Percentiles rank a stretch among this genome's conserved stretches.
Conservation (phyloP, 2,797 vertebrate species). For the Anableps anableps region DNA sequence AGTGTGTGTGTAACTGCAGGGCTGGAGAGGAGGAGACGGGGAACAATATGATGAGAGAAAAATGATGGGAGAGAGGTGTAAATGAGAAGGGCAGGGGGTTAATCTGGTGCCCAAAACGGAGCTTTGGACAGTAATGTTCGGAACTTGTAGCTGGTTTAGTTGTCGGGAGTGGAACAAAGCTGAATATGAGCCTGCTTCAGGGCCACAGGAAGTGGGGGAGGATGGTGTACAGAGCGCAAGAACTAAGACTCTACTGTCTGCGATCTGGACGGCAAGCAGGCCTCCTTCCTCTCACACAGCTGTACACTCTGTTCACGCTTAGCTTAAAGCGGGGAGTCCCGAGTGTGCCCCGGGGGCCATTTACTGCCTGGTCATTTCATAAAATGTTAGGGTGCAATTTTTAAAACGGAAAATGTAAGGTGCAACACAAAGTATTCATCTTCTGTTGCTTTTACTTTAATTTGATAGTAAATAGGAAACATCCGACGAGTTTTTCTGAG, state of each 20-base stretch:
- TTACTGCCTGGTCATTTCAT: background rate
- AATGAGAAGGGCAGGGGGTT: background rate
- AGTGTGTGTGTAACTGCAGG: constrained; percentile 19
- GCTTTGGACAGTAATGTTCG: background rate
- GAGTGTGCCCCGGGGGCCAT: background rate
- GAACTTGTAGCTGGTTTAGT: constrained; percentile 7
- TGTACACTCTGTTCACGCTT: constrained; percentile 27
- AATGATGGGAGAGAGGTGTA: background rate
- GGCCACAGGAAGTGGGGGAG: constrained; percentile 61
- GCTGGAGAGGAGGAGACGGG: constrained; percentile 15
- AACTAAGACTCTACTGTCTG: constrained; percentile 61
- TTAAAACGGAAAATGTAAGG: background rate
- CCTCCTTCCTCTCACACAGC: constrained; percentile 25
- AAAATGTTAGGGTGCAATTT: background rate
- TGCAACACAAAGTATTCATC: background rate
- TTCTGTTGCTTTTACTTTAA: background rate
- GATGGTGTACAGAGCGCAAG: constrained; percentile 21
- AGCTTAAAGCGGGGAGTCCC: background rate
- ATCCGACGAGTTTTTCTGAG: background rate
- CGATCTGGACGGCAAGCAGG: constrained; percentile 21
- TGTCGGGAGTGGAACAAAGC: constrained; percentile 27
- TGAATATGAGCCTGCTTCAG: constrained; percentile 29
- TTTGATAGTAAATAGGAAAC: background rate
- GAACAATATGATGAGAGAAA: constrained; percentile 10
- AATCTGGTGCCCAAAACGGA: background rate